Conservation (phyloP, 2,888 invertebrate species). For the Vanessa cardui region DNA sequence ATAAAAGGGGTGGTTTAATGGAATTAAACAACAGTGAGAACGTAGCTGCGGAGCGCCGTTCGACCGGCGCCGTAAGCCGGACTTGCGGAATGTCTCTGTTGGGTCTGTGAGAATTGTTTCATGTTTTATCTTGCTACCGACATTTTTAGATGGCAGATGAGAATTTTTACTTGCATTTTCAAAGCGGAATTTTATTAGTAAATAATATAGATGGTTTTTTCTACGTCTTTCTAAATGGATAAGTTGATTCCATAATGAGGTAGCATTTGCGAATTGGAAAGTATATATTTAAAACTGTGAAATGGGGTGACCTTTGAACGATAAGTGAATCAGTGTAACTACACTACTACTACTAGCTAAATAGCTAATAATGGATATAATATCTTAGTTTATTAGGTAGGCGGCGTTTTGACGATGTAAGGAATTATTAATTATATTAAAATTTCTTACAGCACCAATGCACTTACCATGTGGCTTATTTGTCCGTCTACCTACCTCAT, state of each 20-base stretch:
- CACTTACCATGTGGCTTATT: no score
- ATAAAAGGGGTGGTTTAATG: constrained; percentile 82
- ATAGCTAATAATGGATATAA: no score
- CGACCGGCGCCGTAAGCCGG: constrained; percentile 65
- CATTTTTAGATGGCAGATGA: constrained; percentile 8
- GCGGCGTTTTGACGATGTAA: no score
- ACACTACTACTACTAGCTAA: no score
- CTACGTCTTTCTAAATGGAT: background rate
- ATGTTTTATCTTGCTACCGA: constrained; percentile 21
- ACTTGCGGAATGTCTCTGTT: constrained; percentile 78
- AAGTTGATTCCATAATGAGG: background rate
- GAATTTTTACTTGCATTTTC: constrained; percentile 3
- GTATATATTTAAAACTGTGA: no score
- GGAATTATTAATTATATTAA: no score
- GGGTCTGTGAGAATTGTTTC: constrained; percentile 29
- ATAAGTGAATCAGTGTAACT: no score
- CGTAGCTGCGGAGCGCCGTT: constrained; percentile 44
- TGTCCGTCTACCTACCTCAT: no score
- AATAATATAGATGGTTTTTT: background rate
- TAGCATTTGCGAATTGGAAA: background rate
- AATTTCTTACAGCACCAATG: no score
- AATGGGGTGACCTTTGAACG: no score
- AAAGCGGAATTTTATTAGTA: constrained; percentile 2
- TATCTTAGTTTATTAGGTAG: no score
- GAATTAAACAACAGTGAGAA: constrained; percentile 75